phyloP scores from a whole-genome alignment of 1,140 invertebrate species.

The Battus philenor region DNA sequence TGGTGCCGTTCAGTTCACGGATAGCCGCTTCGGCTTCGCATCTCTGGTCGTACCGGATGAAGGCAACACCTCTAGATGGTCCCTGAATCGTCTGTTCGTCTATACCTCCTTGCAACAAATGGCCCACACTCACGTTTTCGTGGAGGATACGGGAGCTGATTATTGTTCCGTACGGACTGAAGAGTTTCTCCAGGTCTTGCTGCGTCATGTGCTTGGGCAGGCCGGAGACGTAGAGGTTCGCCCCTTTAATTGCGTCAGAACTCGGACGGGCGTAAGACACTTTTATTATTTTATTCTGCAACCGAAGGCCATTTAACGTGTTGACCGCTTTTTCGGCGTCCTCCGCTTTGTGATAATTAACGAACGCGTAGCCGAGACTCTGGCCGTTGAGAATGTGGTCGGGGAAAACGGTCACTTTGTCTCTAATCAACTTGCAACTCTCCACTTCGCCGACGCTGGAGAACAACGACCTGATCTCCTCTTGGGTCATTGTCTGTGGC shows the following conservation, averaged over 20 bases:
- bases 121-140: conserved; percentile 86
- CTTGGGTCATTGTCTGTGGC: conserved; percentile 94
- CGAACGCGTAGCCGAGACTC: conserved; percentile 93
- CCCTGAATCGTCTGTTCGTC: conserved; percentile 66
- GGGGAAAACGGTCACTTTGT: conserved; percentile 87
- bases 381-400: conserved; percentile 81
- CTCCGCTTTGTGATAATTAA: conserved; percentile 89
- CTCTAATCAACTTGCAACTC: conserved; percentile 92
- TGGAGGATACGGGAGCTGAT: conserved; percentile 92
- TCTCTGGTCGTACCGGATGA: conserved; percentile 79
- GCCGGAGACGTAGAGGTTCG: conserved; percentile 92
- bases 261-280: conserved; percentile 92
- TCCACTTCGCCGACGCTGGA: conserved; percentile 92
- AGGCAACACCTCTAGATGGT: conserved; percentile 78
- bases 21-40: conserved; percentile 79
- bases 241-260: conserved; percentile 92
- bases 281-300: conserved; percentile 95
- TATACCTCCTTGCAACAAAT: conserved; percentile 61
- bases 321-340: conserved; percentile 92
- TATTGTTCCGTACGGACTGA: conserved; percentile 88
- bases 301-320: conserved; percentile 88
- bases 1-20: conserved; percentile 78
- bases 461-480: conserved; percentile 91
- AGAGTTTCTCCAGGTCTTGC: conserved; percentile 89
- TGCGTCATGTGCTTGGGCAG: conserved; percentile 91